Percentiles rank a stretch among this genome's conserved stretches.
Evolutionary conservation across 2,797 vertebrate genomes (phyloP).

Genomic region (Acanthis flammea): DNA sequence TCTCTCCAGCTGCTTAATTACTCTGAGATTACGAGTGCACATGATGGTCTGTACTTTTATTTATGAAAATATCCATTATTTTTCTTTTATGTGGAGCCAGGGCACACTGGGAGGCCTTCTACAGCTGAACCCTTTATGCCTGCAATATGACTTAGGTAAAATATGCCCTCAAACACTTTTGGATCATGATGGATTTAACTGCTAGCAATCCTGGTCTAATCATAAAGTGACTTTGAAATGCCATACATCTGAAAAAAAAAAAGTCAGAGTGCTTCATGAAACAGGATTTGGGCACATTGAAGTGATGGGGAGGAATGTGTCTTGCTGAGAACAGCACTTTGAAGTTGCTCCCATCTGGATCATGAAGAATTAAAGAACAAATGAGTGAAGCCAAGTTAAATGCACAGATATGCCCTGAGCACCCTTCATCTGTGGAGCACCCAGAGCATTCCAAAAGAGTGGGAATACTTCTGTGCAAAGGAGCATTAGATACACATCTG

Average conservation of each 20-base stretch:
- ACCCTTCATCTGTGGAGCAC: background rate
- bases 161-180: background rate
- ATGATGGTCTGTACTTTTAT: background rate
- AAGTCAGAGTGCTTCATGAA: background rate
- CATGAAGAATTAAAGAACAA: background rate
- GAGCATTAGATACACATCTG: background rate
- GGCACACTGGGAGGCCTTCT: background rate
- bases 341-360: background rate
- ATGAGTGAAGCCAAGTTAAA: background rate
- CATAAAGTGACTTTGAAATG: conserved; percentile 9
- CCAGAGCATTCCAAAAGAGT: background rate
- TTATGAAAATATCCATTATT: conserved; percentile 35
- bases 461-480: background rate
- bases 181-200: background rate
- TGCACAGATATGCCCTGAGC: background rate
- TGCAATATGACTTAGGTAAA: background rate
- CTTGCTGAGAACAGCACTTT: background rate
- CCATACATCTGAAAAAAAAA: background rate
- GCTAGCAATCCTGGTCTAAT: background rate
- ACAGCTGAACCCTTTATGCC: background rate
- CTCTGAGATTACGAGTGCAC: background rate
- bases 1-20: conserved; percentile 25
- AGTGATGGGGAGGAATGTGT: background rate
- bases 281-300: background rate
- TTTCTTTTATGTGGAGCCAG: background rate